Evolutionary conservation across 2,113 vertebrate genomes (phyloP).

Genomic region (Erythrocebus patas): DNA sequence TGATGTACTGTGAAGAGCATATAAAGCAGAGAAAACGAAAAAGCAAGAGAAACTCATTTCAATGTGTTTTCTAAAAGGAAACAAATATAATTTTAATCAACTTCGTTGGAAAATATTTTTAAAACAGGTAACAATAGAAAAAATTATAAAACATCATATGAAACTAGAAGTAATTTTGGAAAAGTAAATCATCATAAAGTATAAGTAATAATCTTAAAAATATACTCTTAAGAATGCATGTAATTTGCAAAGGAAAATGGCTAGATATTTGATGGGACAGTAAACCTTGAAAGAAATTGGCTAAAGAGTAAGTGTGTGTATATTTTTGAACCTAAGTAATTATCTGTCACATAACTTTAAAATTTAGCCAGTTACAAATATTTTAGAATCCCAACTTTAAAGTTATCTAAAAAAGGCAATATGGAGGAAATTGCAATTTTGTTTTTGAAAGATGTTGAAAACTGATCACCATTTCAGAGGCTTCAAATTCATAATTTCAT

Average conservation of each 20-base stretch:
- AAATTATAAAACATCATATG: not conserved
- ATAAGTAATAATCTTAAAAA: not conserved
- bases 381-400: conserved; percentile 32
- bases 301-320: not conserved
- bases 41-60: conserved; percentile 30
- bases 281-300: not conserved
- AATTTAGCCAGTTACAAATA: conserved; percentile 7
- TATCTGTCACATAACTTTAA: not conserved
- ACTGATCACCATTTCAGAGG: not conserved
- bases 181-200: not conserved
- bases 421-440: not conserved
- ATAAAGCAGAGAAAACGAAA: not conserved
- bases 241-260: conserved; percentile 23
- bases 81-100: conserved; percentile 11
- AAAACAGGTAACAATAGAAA: not conserved
- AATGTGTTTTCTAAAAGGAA: conserved; percentile 22
- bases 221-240: conserved; percentile 41
- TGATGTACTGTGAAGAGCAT: not conserved
- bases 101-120: not conserved
- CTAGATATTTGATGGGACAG: not conserved
- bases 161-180: not conserved
- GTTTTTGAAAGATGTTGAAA: conserved; percentile 26
- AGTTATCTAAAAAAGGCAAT: not conserved
- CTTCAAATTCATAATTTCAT: not conserved
- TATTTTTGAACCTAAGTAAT: conserved; percentile 7